A percentile compares a stretch with the other conserved stretches of the same genome.
phyloP scores from a whole-genome alignment of 2,797 vertebrate genomes.

The Enteromius treurensis region DNA sequence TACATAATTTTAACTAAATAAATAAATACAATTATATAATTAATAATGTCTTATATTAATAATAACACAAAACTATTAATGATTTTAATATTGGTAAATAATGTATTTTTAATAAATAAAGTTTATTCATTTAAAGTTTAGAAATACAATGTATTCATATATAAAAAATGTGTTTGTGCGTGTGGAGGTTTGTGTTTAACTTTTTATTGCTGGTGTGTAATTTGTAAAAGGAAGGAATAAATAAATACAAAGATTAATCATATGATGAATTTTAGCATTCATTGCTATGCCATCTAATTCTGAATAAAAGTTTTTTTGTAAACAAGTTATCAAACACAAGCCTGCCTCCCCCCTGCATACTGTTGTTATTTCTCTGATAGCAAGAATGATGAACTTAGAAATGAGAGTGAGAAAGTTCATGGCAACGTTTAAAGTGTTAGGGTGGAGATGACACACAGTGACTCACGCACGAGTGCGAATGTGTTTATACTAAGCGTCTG shows the following conservation, averaged over 20 bases:
- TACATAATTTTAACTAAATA: background rate
- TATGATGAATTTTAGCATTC: background rate
- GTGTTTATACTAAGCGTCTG: conserved; percentile 7
- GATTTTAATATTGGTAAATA: background rate
- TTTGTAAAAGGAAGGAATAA: background rate
- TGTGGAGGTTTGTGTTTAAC: background rate
- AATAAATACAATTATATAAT: background rate
- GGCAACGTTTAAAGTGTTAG: conserved; percentile 19
- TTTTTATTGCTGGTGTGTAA: background rate
- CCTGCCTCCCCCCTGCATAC: background rate
- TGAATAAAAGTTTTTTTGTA: background rate
- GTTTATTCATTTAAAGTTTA: background rate
- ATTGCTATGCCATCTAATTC: background rate
- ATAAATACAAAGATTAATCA: background rate
- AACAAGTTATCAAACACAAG: background rate
- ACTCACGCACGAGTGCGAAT: conserved; percentile 33
- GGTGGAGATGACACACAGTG: conserved; percentile 46
- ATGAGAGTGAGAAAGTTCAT: conserved; percentile 3
- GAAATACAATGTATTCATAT: background rate
- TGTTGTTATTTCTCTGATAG: background rate
- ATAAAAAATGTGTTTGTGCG: background rate
- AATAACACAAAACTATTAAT: background rate
- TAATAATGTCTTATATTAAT: background rate
- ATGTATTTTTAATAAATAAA: background rate
- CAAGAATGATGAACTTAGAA: conserved; percentile 10